Base-by-base conservation (phyloP, 2,113 vertebrate genomes). In the Speoplatyrhinus poulsoni region DNA sequence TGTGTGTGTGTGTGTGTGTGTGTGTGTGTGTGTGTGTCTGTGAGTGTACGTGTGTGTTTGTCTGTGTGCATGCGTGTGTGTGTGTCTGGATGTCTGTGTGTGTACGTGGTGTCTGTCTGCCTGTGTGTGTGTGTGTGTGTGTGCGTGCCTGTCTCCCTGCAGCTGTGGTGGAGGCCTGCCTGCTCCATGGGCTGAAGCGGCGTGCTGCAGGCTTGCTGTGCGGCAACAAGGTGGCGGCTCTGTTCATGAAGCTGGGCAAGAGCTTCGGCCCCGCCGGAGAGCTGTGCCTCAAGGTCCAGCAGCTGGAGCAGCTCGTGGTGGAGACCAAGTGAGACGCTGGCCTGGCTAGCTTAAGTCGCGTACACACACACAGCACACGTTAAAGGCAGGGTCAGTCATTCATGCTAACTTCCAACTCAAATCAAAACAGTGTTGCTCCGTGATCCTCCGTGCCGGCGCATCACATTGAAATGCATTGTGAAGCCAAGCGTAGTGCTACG, bases 181-280 rank as follows among this genome's bases (percentile, higher is more conserved):
- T 99, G 62, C 84, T 99, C 4, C 93, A 97, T 0, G 95, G 96
- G 7, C 82, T 99, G 78, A 95, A 91, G 88, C 93, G 96, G 0
- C 90, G 96, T 60, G 96, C 97, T 0, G 96, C 97, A 0, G 97
- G 98, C 0, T 96, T 99, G 88, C 92, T 99, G 85, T 95, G 96
- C 86, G 98, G 94, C 83, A 98, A 98, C 90, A 99, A 99, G 91
- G 94, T 98, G 0, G 96, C 96, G 0, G 95, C 97, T 0, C 94
- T 99, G 0, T 99, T 99, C 70, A 95, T 96, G 95, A 99, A 98
- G 88, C 95, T 95, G 90, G 96, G 93, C 19, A 99, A 95, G 91
- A 95, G 87, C 90, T 98, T 96, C 67, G 87, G 93, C 0, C 94
- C 92, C 0, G 98, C 97, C 0, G 96, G 97, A 72, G 95, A 96